Percentiles rank a stretch among this genome's conserved stretches.
Conservation (phyloP, 2,888 invertebrate species). For the Magallana nippona region DNA sequence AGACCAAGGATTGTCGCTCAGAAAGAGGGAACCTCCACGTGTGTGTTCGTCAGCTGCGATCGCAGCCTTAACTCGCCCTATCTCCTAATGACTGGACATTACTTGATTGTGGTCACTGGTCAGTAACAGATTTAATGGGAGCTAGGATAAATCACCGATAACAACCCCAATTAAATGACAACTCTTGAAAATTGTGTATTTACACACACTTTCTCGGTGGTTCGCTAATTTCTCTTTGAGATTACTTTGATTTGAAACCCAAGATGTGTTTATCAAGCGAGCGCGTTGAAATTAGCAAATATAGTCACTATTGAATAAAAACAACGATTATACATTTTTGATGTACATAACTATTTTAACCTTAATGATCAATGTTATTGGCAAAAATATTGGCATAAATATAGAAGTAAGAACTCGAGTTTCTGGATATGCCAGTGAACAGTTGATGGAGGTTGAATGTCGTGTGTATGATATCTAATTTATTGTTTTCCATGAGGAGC, state of each 20-base stretch:
- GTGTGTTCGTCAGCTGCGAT: not conserved
- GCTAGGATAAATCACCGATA: not conserved
- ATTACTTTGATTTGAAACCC: not conserved
- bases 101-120: not conserved
- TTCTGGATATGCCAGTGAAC: not conserved
- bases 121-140: not conserved
- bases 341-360: conserved; percentile 38
- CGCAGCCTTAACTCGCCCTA: not conserved
- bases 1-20: not conserved
- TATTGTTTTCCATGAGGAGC: not conserved
- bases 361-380: conserved; percentile 23
- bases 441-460: not conserved
- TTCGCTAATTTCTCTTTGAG: not conserved
- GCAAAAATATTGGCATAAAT: conserved; percentile 24
- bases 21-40: not conserved
- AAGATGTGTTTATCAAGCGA: conserved; percentile 18
- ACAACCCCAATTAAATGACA: not conserved
- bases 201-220: conserved; percentile 17
- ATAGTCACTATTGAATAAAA: not conserved
- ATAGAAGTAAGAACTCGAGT: not conserved
- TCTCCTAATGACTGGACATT: not conserved
- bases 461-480: not conserved
- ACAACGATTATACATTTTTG: conserved; percentile 9
- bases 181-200: conserved; percentile 4
- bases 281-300: conserved; percentile 13